Evolutionary conservation across 1,140 invertebrate species (phyloP), one percentile per base, ranked within the genome.

Genomic region (Bactericera cockerelli): DNA sequence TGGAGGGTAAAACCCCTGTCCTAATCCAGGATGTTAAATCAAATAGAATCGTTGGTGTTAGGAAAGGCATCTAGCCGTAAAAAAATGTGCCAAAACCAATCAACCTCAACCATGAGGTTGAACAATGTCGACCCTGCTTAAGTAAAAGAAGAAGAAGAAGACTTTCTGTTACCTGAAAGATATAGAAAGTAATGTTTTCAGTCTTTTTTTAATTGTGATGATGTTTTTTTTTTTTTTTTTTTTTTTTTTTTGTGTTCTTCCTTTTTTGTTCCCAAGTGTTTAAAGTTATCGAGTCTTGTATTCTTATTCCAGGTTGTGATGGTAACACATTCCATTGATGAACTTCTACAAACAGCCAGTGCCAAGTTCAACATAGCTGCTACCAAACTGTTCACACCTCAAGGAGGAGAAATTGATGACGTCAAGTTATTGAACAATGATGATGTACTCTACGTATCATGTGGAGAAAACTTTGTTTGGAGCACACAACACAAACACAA

Each of bases 351-450:
- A 26, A 64, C 71, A 59, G 76, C 77, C 2, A 70, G 73, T 60
- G 65, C 66, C 54, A 79, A 79, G 67, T 77, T 83, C 64, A 68
- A 70, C 10, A 72, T 79, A 57, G 64, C 60, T 58, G 76, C 74
- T 1, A 75, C 75, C 65, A 66, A 72, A 63, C 61, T 82, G 26
- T 83, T 79, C 67, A 82, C 77, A 14, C 64, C 70, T 6, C 72
- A 80, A 68, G 80, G 81, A 31, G 80, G 79, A 55, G 77, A 81
- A 67, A 75, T 84, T 58, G 80, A 82, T 66, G 79, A 83, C 69
- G 70, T 80, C 21, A 73, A 74, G 57, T 65, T 82, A 26, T 75
- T 83, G 14, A 76, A 81, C 65, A 81, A 84, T 68, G 79, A 83
- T 69, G 82, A 84, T 64, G 68, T 81, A 21, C 66, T 83, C 26